Conservation (phyloP, 2,888 invertebrate genomes). For the Lobophora halterata region DNA sequence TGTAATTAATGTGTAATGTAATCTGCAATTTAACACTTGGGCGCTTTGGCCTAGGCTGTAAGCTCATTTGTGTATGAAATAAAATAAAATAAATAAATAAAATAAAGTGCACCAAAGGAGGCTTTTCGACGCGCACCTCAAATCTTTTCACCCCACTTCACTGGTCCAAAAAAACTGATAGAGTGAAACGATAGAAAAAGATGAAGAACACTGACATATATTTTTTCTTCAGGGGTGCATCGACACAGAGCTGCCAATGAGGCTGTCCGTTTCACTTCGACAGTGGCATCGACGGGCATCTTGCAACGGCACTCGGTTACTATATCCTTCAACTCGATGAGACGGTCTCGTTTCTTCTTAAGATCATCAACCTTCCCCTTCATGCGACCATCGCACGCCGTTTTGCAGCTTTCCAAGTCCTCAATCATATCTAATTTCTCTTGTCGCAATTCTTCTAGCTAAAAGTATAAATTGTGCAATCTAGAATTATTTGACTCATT, state of each 20-base stretch:
- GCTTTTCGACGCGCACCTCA: no score
- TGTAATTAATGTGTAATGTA: no score
- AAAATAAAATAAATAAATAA: no score
- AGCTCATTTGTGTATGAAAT: no score
- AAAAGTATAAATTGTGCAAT: no score
- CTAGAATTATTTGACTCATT: no score
- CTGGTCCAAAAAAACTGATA: no score
- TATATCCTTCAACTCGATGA: constrained; percentile 44
- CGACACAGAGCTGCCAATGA: constrained; percentile 62
- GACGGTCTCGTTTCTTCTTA: constrained; percentile 44
- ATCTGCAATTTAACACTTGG: no score
- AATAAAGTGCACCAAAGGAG: no score
- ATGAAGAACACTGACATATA: constrained; percentile 38
- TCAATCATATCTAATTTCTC: constrained; percentile 53
- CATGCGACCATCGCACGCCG: constrained; percentile 49
- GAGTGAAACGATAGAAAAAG: background rate
- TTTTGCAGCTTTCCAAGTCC: constrained; percentile 59
- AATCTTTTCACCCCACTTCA: no score
- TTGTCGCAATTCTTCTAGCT: constrained; percentile 51
- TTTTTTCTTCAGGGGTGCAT: constrained; percentile 55
- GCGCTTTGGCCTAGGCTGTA: no score
- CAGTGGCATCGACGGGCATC: constrained; percentile 49
- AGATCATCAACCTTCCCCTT: constrained; percentile 46
- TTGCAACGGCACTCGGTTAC: constrained; percentile 63
- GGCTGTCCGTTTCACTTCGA: constrained; percentile 64